phyloP scores from a whole-genome alignment of 2,797 vertebrate genomes.

The Chiroxiphia lanceolata region DNA sequence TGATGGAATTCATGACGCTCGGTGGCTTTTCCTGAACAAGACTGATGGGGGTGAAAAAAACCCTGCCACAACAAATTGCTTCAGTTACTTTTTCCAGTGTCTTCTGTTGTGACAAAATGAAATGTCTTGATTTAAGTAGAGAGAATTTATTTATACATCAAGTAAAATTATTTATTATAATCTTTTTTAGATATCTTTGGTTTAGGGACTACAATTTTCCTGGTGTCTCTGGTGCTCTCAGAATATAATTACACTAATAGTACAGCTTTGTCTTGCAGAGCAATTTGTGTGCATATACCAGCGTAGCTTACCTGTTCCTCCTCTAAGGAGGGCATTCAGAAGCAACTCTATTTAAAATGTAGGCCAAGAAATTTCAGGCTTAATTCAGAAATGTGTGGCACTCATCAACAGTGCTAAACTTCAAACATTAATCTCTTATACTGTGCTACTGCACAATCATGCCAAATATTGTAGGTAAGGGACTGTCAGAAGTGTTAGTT shows the following conservation, averaged over 20 bases:
- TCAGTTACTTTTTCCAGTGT: background rate
- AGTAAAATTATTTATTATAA: background rate
- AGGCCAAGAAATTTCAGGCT: conserved; percentile 32
- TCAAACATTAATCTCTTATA: background rate
- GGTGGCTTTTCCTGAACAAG: conserved; percentile 1
- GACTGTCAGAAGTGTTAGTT: conserved; percentile 45
- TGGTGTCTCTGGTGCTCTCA: background rate
- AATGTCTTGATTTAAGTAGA: background rate
- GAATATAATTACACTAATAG: background rate
- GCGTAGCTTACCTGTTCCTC: background rate
- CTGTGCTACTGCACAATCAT: background rate
- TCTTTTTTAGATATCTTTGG: background rate
- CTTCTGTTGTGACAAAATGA: background rate
- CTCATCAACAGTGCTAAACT: conserved; percentile 13
- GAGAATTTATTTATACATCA: background rate
- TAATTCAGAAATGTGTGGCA: conserved; percentile 50
- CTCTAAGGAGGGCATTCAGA: conserved; percentile 20
- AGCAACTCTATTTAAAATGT: conserved; percentile 51
- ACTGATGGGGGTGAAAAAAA: background rate
- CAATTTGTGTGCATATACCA: background rate
- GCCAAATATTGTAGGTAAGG: conserved; percentile 21
- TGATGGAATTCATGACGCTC: background rate
- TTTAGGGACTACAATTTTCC: background rate
- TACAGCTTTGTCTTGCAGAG: background rate
- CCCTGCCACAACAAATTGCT: background rate